These are phyloP conservation scores for Agapostemon virescens DNA, from an alignment of 2,888 invertebrate genomes.

Conservation along the genomic window DNA sequence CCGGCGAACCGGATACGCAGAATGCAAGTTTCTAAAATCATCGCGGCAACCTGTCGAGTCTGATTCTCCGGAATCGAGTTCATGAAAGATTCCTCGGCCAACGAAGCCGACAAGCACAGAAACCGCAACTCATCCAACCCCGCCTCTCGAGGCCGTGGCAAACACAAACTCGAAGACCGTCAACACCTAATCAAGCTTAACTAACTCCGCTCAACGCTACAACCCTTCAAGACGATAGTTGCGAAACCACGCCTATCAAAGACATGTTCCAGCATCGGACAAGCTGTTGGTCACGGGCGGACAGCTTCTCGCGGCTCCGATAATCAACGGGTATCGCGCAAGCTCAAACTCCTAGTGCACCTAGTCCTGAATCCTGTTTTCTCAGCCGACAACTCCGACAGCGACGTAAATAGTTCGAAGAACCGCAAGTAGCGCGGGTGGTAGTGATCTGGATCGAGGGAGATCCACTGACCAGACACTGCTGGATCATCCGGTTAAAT, in stretches of 20 bases:
- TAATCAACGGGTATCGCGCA: conserved; percentile 59
- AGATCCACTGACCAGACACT: not conserved
- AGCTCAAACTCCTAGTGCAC: conserved; percentile 42
- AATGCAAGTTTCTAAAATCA: not conserved
- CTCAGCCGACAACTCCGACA: conserved; percentile 59
- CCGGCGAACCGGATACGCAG: not conserved
- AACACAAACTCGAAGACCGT: conserved; percentile 21
- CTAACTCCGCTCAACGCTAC: conserved; percentile 36
- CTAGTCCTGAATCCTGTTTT: conserved; percentile 74
- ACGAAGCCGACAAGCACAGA: no score
- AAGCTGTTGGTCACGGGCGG: conserved; percentile 21
- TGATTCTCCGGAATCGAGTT: not conserved
- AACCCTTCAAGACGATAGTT: conserved; percentile 37
- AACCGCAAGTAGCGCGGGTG: conserved; percentile 67
- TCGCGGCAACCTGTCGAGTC: not conserved
- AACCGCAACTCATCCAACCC: conserved; percentile 3
- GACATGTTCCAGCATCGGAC: conserved; percentile 39
- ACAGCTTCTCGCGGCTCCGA: conserved; percentile 43
- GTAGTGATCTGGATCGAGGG: not conserved
- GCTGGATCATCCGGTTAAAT: not conserved
- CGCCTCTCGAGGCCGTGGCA: not conserved
- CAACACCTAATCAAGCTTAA: conserved; percentile 37
- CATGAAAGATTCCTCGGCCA: not conserved
- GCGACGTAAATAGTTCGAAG: conserved; percentile 64
- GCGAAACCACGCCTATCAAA: conserved; percentile 48